Base-by-base conservation (phyloP, 2,888 invertebrate genomes). In the Coremacera marginata region DNA sequence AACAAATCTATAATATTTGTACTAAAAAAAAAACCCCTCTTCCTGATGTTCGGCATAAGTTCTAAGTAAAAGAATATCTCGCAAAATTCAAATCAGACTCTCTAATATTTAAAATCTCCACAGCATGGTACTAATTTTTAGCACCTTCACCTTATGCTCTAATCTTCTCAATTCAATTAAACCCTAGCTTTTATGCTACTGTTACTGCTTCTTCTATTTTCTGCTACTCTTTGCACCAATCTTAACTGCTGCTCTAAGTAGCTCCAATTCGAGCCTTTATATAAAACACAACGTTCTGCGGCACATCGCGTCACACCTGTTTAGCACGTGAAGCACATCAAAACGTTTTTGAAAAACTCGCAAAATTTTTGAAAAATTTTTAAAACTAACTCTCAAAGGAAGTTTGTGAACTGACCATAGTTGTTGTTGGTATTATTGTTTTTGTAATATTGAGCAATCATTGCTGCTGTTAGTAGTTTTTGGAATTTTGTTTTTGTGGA, bases 251-350 rank as follows among this genome's bases (percentile, higher is more conserved):
- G 55, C 14, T n/a, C 44, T 8, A n/a, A 16, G 62, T 27, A 60
- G 31, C 11, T 27, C 19, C 57, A 5, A n/a, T 22, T 14, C 44
- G 27, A 37, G 83, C 84, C 85, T 86, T 84, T 86, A 88, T 86
- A 87, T 86, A 87, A 86, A 84, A 83, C 81, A 77, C 83, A 79
- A 79, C 80, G 67, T 84, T 82, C 86, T 84, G 88, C 87, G 88
- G 88, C 87, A 87, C 84, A 86, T 88, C 82, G 87, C 84, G 86
- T 87, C 87, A 87, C 87, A 87, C 86, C 84, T 85, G 85, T 83
- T 81, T 82, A 82, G 81, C 82, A 82, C 85, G 83, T 82, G 81
- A 83, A 82, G 79, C 80, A 83, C 82, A 79, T 75, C 83, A 82
- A 82, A 85, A 83, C 84, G 81, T 74, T 77, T 44, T 44, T 31